Conservation (phyloP, 1,140 invertebrate species). For the Drosophila pectinifera region DNA sequence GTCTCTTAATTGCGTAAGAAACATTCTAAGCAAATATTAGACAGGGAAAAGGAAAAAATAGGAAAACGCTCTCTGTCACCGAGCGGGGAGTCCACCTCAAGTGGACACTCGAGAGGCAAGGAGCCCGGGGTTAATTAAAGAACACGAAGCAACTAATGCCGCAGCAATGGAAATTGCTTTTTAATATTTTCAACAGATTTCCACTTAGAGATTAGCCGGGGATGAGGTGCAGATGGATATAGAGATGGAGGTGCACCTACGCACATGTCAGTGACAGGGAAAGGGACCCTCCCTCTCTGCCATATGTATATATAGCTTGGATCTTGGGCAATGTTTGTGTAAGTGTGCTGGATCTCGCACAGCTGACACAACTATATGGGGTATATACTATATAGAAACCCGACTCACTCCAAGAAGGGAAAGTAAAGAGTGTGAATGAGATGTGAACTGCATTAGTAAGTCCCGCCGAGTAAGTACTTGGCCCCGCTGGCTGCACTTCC, state of each 20-base stretch:
- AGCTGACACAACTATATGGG: conserved; percentile 41
- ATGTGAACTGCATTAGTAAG: conserved; percentile 67
- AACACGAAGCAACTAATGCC: conserved; percentile 17
- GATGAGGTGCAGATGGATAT: background rate
- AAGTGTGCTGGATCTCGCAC: conserved; percentile 37
- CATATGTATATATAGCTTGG: conserved; percentile 23
- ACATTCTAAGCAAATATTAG: conserved; percentile 64
- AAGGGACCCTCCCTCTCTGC: conserved; percentile 10
- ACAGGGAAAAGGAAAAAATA: conserved; percentile 34
- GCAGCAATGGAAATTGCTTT: conserved; percentile 67
- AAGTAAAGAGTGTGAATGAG: conserved; percentile 46
- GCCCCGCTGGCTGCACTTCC: conserved; percentile 46
- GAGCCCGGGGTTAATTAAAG: conserved; percentile 62
- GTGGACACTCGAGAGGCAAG: conserved; percentile 42
- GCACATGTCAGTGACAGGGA: conserved; percentile 6
- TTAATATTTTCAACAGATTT: conserved; percentile 77
- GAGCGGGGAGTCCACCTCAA: conserved; percentile 60
- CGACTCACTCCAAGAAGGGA: background rate
- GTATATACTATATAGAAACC: conserved; percentile 8
- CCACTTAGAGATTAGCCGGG: conserved; percentile 58
- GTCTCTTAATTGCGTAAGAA: conserved; percentile 13
- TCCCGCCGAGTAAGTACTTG: conserved; percentile 43
- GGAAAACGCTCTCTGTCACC: conserved; percentile 20
- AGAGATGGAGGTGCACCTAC: conserved; percentile 16
- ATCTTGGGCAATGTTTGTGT: conserved; percentile 39